These are phyloP conservation scores for Acrocephalus arundinaceus DNA, from an alignment of 2,113 vertebrate genomes.

Conservation along the genomic window DNA sequence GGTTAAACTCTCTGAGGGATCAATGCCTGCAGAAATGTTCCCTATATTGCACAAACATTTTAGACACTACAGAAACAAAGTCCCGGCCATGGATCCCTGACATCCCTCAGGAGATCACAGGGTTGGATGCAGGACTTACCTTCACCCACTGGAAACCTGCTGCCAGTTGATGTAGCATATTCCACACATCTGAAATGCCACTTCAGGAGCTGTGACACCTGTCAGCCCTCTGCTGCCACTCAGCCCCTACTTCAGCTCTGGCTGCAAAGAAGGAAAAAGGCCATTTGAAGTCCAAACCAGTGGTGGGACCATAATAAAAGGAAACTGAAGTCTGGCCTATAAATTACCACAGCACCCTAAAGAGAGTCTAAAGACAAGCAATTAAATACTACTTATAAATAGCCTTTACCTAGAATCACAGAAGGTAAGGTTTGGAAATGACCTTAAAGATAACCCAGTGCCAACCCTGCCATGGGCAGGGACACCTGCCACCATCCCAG, in stretches of 20 bases:
- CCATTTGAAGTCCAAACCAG: background rate
- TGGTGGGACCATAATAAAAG: background rate
- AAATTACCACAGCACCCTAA: background rate
- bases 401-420: background rate
- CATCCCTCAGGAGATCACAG: background rate
- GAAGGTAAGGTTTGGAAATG: background rate
- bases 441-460: background rate
- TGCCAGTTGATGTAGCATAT: conserved; percentile 73
- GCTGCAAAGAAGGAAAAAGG: conserved; percentile 54
- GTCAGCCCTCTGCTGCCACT: background rate
- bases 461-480: background rate
- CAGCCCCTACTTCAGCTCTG: conserved; percentile 20
- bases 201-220: background rate
- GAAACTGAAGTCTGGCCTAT: background rate
- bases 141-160: conserved; percentile 79
- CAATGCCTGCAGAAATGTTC: background rate
- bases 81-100: background rate
- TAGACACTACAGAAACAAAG: background rate
- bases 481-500: background rate
- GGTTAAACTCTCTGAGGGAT: background rate
- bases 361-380: background rate
- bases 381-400: background rate
- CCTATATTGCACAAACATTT: background rate
- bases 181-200: conserved; percentile 65
- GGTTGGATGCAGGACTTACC: conserved; percentile 49